Percentiles rank a stretch among this genome's conserved stretches.
Conservation (phyloP, 2,888 invertebrate genomes). For the Arctia plantaginis region DNA sequence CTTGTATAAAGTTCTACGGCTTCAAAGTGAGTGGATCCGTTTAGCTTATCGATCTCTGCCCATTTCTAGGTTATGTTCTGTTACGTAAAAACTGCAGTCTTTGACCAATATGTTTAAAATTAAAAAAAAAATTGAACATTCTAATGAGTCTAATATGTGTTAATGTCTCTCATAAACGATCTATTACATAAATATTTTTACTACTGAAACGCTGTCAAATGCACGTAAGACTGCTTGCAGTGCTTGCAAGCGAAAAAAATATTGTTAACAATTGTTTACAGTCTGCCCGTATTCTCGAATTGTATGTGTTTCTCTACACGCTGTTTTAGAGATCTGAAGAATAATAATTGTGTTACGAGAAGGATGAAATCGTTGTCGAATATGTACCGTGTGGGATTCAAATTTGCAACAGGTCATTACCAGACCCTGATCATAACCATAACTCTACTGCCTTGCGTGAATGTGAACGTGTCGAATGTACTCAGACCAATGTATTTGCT, state of each 20-base stretch:
- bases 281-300: not conserved
- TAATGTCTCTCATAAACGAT: not conserved
- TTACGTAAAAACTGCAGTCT: slow-evolving; percentile 25
- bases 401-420: not conserved
- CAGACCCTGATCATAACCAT: not conserved
- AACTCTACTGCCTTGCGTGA: not conserved
- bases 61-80: slow-evolving; percentile 24
- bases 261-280: not conserved
- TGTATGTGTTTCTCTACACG: not conserved
- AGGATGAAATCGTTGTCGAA: not conserved
- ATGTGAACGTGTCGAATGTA: not conserved
- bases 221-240: not conserved
- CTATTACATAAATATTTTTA: not conserved
- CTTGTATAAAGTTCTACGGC: slow-evolving; percentile 35
- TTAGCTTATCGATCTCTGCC: slow-evolving; percentile 39
- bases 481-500: not conserved
- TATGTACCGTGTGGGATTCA: not conserved
- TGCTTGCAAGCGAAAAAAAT: not conserved
- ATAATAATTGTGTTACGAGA: not conserved
- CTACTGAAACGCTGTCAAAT: not conserved
- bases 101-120: slow-evolving; percentile 3
- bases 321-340: not conserved
- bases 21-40: slow-evolving; percentile 45
- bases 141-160: not conserved
- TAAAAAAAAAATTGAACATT: slow-evolving; percentile 2